Conservation (phyloP, 2,113 vertebrate species). For the Lophotis ruficrista region DNA sequence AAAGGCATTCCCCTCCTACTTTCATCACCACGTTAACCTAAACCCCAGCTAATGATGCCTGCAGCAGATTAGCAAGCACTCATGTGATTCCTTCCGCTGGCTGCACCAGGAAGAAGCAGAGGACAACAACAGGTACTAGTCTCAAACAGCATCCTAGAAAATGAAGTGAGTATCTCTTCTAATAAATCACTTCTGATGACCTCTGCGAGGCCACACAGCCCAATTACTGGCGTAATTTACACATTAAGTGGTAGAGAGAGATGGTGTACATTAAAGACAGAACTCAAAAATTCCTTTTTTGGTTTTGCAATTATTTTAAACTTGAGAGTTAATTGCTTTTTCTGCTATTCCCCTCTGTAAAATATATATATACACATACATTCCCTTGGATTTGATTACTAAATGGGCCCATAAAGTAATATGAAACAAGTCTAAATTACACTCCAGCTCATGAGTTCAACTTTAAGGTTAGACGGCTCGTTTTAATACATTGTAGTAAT, state of each 20-base stretch:
- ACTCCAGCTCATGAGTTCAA: background rate
- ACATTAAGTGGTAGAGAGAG: background rate
- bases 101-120: background rate
- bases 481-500: background rate
- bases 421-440: background rate
- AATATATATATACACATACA: background rate
- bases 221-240: background rate
- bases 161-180: background rate
- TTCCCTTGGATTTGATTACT: background rate
- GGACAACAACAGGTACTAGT: background rate
- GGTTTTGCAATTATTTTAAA: background rate
- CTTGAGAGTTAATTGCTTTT: background rate
- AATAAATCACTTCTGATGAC: background rate
- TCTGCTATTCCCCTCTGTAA: background rate
- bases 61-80: background rate
- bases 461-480: background rate
- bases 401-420: background rate
- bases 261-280: background rate
- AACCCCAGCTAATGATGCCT: background rate
- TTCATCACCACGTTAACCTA: background rate
- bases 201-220: background rate
- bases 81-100: background rate
- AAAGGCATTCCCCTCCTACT: background rate
- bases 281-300: background rate
- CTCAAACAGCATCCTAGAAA: background rate